Percentiles rank a stretch among this genome's conserved stretches.
These are phyloP conservation scores for Eristalis arbustorum DNA, from an alignment of 2,888 invertebrate species.

Conservation along the genomic window DNA sequence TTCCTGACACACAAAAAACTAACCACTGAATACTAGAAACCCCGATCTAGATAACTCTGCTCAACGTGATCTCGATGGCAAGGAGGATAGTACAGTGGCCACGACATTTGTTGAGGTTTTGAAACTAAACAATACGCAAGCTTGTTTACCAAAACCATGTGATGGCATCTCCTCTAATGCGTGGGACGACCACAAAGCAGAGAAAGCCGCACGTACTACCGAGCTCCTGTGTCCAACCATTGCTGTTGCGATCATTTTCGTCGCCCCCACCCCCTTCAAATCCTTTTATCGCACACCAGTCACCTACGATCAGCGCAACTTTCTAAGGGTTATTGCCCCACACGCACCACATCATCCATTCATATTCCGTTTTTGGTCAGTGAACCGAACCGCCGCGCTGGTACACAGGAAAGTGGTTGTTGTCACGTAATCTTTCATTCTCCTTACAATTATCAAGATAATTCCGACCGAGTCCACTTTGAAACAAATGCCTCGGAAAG, in stretches of 20 bases:
- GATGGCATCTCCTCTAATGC: background rate
- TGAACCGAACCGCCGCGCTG: background rate
- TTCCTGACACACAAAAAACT: background rate
- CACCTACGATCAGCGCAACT: background rate
- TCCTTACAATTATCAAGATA: background rate
- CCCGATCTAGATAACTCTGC: background rate
- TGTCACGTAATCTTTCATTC: background rate
- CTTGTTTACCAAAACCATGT: background rate
- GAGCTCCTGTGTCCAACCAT: background rate
- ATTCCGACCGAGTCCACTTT: background rate
- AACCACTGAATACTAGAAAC: background rate
- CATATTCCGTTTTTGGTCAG: background rate
- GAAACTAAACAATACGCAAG: background rate
- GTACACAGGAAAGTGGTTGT: background rate
- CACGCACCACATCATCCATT: background rate
- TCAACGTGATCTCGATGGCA: background rate
- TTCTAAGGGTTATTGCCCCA: background rate
- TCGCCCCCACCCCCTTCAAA: background rate
- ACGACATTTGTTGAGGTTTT: background rate
- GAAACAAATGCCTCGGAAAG: background rate
- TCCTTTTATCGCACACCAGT: background rate
- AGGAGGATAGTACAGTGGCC: background rate
- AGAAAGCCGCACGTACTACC: background rate
- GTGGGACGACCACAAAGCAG: background rate
- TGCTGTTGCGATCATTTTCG: background rate